Evolutionary conservation across 2,797 vertebrate genomes (phyloP), one percentile per base, ranked within the genome.

Genomic region (Sardinella longiceps): DNA sequence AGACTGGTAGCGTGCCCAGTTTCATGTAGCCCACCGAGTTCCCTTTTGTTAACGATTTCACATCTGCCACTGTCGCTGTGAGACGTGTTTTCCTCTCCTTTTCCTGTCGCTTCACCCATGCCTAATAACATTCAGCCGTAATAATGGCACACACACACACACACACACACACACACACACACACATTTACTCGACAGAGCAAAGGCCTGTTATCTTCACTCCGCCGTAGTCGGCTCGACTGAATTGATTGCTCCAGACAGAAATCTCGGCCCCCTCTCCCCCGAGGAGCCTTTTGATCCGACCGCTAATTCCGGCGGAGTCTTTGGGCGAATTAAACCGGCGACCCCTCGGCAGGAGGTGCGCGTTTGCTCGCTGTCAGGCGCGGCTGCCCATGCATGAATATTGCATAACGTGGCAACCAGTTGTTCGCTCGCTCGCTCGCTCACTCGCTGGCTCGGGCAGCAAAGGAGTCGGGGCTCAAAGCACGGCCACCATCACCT

Each of bases 301-400:
- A 66, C 86, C 50, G 60, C 83, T 93, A 93, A 94, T 94, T 94
- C 93, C 87, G 88, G 89, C 63, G 92, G 87, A 85, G 84, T 83
- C 81, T 60, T 85, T 86, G 90, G 91, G 92, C 90, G 90, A 93
- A 94, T 93, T 90, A 94, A 94, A 94, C 93, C 92, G 89, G 88
- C 87, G 88, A 91, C 90, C 90, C 87, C 87, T 87, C 91, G 91
- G 48, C 46, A 80, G 83, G 77, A 56, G n/a, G 46, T 70, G 63
- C 12, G 63, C 28, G 28, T 74, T 18, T 37, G 30, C 33, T 37
- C 18, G 66, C 14, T 28, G 30, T 28, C 30, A 6, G 30, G 15
- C 43, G 9, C 66, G 37, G 77, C 53, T 56, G 23, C 3, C 53
- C 53, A 56, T 56, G 30, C 66, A 74, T 15, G 66, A 74, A 33